phyloP scores from a whole-genome alignment of 2,888 invertebrate genomes.

The Julus scanicus region DNA sequence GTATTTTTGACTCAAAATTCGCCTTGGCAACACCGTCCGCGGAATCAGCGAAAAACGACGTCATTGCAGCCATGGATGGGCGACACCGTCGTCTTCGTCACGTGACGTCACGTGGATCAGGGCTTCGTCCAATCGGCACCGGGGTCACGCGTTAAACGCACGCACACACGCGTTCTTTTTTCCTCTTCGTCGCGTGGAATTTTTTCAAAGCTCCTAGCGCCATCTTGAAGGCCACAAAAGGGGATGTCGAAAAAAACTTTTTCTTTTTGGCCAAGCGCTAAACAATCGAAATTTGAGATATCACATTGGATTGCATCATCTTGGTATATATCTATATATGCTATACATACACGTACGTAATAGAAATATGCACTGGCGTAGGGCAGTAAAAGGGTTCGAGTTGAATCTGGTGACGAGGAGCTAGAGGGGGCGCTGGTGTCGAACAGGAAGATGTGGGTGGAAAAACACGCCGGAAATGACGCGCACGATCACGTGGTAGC shows the following conservation, averaged over 20 bases:
- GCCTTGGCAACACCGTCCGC: neutral
- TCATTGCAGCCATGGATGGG: neutral
- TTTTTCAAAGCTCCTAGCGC: neutral
- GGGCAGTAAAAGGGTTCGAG: neutral
- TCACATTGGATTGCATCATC: slow-evolving; percentile 43
- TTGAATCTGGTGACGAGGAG: neutral
- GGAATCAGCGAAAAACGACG: neutral
- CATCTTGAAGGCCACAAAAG: slow-evolving; percentile 38
- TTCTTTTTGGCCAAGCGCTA: slow-evolving; percentile 18
- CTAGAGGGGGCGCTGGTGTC: neutral
- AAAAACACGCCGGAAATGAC: slow-evolving; percentile 1
- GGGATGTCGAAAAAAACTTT: neutral
- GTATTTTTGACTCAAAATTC: neutral
- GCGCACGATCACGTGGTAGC: neutral
- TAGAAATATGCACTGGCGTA: neutral
- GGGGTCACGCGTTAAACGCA: neutral
- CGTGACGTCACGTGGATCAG: neutral
- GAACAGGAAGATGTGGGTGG: neutral
- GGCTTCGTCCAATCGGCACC: slow-evolving; percentile 20
- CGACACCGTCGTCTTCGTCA: slow-evolving; percentile 1
- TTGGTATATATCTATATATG: slow-evolving; percentile 7
- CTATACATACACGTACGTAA: slow-evolving; percentile 18
- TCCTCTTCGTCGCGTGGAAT: neutral
- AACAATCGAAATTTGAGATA: slow-evolving; percentile 45
- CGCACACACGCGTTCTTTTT: neutral